Conservation (phyloP, 2,113 vertebrate species). For the Paradoxurus hermaphroditus region DNA sequence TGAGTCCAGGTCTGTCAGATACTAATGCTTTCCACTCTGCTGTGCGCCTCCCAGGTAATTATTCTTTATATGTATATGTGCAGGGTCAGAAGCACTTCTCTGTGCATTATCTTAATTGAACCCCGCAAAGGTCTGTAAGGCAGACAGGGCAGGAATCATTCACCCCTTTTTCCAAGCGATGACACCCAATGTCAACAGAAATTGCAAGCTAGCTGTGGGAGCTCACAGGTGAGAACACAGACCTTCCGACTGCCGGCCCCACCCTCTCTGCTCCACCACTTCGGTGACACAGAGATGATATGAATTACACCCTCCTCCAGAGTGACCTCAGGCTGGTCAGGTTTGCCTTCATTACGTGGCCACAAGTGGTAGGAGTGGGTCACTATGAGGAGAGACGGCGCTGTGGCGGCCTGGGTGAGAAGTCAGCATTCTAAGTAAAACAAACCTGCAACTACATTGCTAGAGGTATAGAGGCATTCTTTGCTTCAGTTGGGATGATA, state of each 20-base stretch:
- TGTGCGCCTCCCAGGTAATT: not conserved
- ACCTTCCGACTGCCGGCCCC: not conserved
- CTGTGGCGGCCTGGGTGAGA: not conserved
- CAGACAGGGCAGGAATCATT: not conserved
- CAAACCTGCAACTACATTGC: not conserved
- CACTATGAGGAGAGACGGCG: not conserved
- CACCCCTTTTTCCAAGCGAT: not conserved
- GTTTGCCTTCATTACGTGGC: accelerated
- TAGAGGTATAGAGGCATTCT: not conserved
- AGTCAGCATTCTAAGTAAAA: not conserved
- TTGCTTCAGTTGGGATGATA: not conserved
- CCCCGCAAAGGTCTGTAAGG: not conserved
- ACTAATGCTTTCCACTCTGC: not conserved
- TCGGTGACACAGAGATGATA: not conserved
- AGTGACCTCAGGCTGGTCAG: not conserved
- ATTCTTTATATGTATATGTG: not conserved
- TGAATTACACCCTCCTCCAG: not conserved
- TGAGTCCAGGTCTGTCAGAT: not conserved
- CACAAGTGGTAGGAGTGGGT: not conserved
- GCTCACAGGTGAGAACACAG: not conserved
- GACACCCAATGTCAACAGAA: not conserved
- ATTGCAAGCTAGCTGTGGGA: not conserved
- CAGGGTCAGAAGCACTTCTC: not conserved
- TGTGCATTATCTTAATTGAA: not conserved
- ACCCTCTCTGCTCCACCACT: not conserved